These are phyloP conservation scores for Calephelis nemesis DNA, from an alignment of 1,140 invertebrate genomes.

Conservation along the genomic window DNA sequence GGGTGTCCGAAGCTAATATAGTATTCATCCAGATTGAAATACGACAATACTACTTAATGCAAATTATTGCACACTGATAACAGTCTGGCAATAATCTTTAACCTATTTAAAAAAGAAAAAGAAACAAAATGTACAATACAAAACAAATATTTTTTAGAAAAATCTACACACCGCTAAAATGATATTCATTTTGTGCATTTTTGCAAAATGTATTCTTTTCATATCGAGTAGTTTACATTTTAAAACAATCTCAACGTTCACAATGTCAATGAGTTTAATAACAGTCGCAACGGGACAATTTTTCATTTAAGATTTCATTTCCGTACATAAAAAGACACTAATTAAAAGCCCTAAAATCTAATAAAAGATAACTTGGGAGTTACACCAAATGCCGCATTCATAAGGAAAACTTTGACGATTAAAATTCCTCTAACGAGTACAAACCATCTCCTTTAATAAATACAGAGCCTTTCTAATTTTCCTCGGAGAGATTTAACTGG, in stretches of 20 bases:
- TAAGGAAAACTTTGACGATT: constrained; percentile 74
- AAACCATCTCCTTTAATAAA: constrained; percentile 75
- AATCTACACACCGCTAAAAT: no score
- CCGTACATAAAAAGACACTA: constrained; percentile 64
- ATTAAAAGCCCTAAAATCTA: constrained; percentile 69
- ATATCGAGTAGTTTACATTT: constrained; percentile 9
- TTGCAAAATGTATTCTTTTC: not conserved
- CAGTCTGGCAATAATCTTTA: no score
- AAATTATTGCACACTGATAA: no score
- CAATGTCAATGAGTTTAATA: constrained; percentile 20
- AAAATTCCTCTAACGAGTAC: constrained; percentile 77
- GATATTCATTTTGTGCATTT: no score
- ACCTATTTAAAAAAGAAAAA: no score
- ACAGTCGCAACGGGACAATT: constrained; percentile 38
- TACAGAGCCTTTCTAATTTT: constrained; percentile 74
- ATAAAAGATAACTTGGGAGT: constrained; percentile 74
- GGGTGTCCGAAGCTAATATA: no score
- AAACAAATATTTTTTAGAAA: no score
- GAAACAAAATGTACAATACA: no score
- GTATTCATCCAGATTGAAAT: no score
- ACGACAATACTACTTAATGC: no score
- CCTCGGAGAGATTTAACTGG: constrained; percentile 72
- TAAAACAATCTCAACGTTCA: not conserved
- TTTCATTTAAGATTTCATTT: constrained; percentile 61
- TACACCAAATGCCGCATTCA: constrained; percentile 67